Percentiles rank a stretch among this genome's conserved stretches.
Conservation (phyloP, 1,140 invertebrate genomes). For the Drosophila auraria region DNA sequence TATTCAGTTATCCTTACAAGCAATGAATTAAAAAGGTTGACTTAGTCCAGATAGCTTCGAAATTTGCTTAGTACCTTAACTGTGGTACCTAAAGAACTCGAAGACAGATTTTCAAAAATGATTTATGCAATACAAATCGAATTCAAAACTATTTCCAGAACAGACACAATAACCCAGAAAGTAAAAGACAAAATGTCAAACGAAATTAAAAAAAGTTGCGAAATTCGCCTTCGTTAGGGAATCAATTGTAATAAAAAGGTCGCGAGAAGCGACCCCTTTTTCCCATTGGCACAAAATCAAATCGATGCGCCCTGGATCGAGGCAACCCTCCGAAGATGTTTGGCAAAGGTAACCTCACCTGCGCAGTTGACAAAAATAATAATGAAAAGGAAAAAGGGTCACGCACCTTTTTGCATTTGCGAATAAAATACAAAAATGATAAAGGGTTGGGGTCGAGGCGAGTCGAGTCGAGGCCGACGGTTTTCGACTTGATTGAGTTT, state of each 20-base stretch:
- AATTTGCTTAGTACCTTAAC: too few relatives aligned
- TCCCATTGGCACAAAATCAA: conserved; percentile 58
- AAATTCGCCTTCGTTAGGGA: conserved; percentile 68
- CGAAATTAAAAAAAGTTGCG: conserved; percentile 68
- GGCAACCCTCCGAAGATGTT: conserved; percentile 52
- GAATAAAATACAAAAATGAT: conserved; percentile 13
- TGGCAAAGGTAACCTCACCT: conserved; percentile 74
- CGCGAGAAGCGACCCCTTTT: conserved; percentile 55
- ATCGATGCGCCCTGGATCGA: conserved; percentile 35
- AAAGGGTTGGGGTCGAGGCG: conserved; percentile 41
- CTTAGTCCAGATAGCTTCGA: too few relatives aligned
- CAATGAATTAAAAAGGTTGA: too few relatives aligned
- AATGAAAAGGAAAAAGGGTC: conserved; percentile 59
- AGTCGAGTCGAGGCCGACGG: conserved; percentile 63
- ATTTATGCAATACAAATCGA: conserved; percentile 64
- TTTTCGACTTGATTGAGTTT: conserved; percentile 81
- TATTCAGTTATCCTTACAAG: too few relatives aligned
- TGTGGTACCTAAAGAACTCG: neutral
- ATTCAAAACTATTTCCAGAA: conserved; percentile 67
- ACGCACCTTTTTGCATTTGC: conserved; percentile 69
- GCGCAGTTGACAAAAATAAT: conserved; percentile 72
- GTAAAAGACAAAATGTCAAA: conserved; percentile 62
- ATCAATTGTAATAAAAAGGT: conserved; percentile 65
- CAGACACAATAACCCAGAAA: conserved; percentile 51
- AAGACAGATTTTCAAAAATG: conserved; percentile 25